phyloP scores from a whole-genome alignment of 2,888 invertebrate species.

The Lasioglossum leucozonium region DNA sequence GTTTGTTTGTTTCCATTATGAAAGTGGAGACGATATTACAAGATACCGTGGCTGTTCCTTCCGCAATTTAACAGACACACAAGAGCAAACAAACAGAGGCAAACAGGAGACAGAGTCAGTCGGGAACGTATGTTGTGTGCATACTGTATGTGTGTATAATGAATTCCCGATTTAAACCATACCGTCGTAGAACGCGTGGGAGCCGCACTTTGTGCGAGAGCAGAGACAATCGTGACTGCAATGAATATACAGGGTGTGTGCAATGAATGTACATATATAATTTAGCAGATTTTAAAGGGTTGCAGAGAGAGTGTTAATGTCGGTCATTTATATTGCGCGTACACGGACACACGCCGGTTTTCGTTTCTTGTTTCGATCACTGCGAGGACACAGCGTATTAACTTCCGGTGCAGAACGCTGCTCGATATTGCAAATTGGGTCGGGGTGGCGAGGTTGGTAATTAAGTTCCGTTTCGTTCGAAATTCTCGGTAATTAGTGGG shows the following conservation, averaged over 20 bases:
- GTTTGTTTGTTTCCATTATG: slow-evolving; percentile 1
- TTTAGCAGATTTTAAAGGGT: slow-evolving; percentile 30
- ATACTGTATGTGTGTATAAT: not conserved
- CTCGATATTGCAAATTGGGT: not conserved
- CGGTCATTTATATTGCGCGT: slow-evolving; percentile 9
- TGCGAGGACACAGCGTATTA: no score
- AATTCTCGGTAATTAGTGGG: no score
- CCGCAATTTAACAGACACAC: not conserved
- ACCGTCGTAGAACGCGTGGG: not conserved
- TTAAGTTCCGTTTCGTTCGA: no score
- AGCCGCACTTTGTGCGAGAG: not conserved
- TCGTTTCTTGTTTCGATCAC: not conserved
- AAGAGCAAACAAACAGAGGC: slow-evolving; percentile 25
- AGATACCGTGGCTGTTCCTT: not conserved
- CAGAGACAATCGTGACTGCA: not conserved
- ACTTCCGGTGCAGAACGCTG: not conserved
- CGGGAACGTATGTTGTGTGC: not conserved
- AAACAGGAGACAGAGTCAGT: not conserved
- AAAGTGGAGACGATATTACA: not conserved
- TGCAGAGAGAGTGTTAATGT: slow-evolving; percentile 20
- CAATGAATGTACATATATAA: slow-evolving; percentile 27
- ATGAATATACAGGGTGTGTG: slow-evolving; percentile 33
- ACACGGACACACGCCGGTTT: not conserved
- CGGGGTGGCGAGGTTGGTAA: not conserved
- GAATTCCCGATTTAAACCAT: slow-evolving; percentile 27